Evolutionary conservation across 2,113 vertebrate genomes (phyloP), one percentile per base, ranked within the genome.

Genomic region (Ploceus nigricollis): DNA sequence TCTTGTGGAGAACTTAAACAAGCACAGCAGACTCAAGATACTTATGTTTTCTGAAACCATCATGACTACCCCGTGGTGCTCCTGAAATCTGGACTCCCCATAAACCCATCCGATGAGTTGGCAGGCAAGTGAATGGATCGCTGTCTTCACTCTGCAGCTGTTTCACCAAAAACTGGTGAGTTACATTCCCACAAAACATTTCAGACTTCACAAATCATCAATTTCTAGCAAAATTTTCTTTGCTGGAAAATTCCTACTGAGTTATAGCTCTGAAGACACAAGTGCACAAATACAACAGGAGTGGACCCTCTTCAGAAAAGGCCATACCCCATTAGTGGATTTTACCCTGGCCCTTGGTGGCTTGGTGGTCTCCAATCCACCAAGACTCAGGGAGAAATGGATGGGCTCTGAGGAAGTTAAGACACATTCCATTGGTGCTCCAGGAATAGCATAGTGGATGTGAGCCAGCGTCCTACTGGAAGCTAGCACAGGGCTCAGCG

Each of bases 291-390:
- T 1, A n/a, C 5, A 12, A 9, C 1, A 37, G 30, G 50, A 51
- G 11, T 1, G 1, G 35, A 30, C 15, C 8, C 39, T 54, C n/a
- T 40, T 47, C 21, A 40, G 44, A 82, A 51, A 53, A n/a, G 0
- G 0, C 39, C 0, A 0, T 25, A 22, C 3, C 19, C 27, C 3
- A 6, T 9, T 6, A 33, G 10, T 0, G 0, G 27, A 7, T 35
- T 76, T 90, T 48, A 77, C 27, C 16, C 42, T 9, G 31, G 14
- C 17, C 53, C 16, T 64, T 8, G 6, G 8, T 1, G 2, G 28
- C n/a, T 79, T 57, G 57, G n/a, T 68, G 23, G 57, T 53, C 45
- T 72, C n/a, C 27, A 16, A 13, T 42, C 84, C 37, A 15, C 7
- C 0, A 0, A 11, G 28, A n/a, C 15, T 19, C 25, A 28, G 57